phyloP scores from a whole-genome alignment of 2,113 vertebrate species.

The Illadopsis cleaveri region DNA sequence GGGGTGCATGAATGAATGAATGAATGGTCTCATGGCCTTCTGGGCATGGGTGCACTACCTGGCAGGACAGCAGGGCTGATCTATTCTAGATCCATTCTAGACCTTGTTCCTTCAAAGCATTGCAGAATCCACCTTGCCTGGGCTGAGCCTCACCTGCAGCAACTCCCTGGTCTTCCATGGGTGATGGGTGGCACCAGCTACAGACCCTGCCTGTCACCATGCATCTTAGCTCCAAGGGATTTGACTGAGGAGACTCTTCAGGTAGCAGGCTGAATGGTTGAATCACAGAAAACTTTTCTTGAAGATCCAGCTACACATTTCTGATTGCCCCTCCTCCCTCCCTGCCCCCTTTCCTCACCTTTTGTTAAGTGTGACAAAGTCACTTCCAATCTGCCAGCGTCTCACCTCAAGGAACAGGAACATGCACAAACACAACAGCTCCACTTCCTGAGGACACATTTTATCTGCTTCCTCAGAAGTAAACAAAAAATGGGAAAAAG shows the following conservation, averaged over 20 bases:
- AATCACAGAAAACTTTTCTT: background rate
- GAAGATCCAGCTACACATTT: background rate
- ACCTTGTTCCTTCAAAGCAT: background rate
- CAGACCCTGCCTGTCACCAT: background rate
- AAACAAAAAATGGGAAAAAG: background rate
- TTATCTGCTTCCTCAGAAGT: background rate
- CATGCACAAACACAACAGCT: background rate
- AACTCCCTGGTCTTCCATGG: rapidly evolving
- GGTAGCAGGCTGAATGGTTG: background rate
- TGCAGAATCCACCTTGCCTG: background rate
- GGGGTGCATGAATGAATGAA: background rate
- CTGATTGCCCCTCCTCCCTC: rapidly evolving
- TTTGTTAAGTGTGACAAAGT: background rate
- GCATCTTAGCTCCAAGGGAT: background rate
- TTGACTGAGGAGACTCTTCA: background rate
- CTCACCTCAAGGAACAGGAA: background rate
- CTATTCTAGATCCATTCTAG: background rate
- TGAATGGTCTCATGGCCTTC: background rate
- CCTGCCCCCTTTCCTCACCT: background rate
- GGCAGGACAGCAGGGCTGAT: background rate
- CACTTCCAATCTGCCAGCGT: slow-evolving; percentile 17
- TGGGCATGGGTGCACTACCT: background rate
- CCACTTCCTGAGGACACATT: background rate
- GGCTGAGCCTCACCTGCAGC: background rate
- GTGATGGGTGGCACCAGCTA: background rate